A percentile compares a stretch with the other conserved stretches of the same genome.
These are phyloP conservation scores for Drosophila nigricruria DNA, from an alignment of 2,888 invertebrate genomes.

Conservation along the genomic window DNA sequence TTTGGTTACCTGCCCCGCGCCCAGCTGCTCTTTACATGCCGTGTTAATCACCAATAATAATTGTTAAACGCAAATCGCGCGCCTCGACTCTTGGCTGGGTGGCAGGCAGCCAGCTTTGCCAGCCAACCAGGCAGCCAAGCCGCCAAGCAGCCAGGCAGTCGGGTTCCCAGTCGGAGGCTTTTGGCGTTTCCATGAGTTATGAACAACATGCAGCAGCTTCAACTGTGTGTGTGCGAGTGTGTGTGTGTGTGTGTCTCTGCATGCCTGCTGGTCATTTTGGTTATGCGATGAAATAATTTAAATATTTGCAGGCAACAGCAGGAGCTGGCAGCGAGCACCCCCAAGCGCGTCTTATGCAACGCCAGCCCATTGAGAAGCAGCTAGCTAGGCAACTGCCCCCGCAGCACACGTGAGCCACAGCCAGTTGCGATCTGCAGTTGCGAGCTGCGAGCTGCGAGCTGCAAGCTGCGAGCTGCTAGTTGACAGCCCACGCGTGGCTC, in stretches of 20 bases:
- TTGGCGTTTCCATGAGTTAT: constrained; percentile 74
- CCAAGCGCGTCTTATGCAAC: constrained; percentile 76
- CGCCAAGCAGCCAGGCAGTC: constrained; percentile 8
- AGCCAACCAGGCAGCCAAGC: constrained; percentile 10
- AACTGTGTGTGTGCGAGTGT: neutral
- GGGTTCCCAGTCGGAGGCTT: constrained; percentile 48
- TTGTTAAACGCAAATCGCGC: constrained; percentile 79
- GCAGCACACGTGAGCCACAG: constrained; percentile 45
- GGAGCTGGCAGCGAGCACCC: constrained; percentile 58
- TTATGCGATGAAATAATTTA: constrained; percentile 80
- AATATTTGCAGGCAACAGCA: constrained; percentile 69
- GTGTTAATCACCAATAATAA: constrained; percentile 81
- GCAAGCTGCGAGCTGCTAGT: constrained; percentile 45
- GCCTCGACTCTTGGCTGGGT: constrained; percentile 35
- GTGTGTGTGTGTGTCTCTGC: constrained; percentile 34
- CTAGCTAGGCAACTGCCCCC: constrained; percentile 4
- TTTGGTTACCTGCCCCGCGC: constrained; percentile 3
- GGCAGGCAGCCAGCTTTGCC: constrained; percentile 24
- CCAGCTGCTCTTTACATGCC: constrained; percentile 68
- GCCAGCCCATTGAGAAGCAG: constrained; percentile 41
- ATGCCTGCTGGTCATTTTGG: constrained; percentile 76
- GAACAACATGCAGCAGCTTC: constrained; percentile 48
- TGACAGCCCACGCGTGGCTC: constrained; percentile 81
- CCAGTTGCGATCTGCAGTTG: constrained; percentile 24
- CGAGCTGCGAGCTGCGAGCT: constrained; percentile 49